Percentiles rank a stretch among this genome's conserved stretches.
phyloP scores from a whole-genome alignment of 2,113 vertebrate species.

The Eulemur macaco region DNA sequence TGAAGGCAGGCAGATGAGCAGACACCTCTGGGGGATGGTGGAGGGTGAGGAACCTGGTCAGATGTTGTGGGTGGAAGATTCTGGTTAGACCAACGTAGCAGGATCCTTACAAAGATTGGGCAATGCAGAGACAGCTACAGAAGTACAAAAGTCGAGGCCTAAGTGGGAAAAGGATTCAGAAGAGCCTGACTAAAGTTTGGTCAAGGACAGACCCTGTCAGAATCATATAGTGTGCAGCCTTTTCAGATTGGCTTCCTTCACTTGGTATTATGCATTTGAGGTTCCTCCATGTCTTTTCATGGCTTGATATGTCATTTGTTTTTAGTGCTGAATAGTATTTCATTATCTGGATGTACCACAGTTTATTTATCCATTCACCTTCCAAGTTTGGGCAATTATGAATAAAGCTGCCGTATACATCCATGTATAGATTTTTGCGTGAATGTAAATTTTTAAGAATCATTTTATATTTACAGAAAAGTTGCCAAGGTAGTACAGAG shows the following conservation, averaged over 20 bases:
- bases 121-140: background rate
- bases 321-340: background rate
- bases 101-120: background rate
- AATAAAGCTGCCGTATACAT: background rate
- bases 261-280: background rate
- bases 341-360: background rate
- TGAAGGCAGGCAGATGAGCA: background rate
- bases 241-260: background rate
- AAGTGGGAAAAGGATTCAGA: background rate
- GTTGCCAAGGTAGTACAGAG: background rate
- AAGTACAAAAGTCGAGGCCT: background rate
- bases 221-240: background rate
- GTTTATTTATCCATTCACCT: background rate
- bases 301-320: background rate
- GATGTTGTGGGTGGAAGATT: background rate
- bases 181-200: background rate
- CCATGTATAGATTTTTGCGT: background rate
- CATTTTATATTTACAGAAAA: background rate
- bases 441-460: background rate
- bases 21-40: too few species aligned
- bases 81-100: background rate
- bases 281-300: background rate
- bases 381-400: background rate
- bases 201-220: background rate
- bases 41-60: too few species aligned